A percentile compares a stretch with the other conserved stretches of the same genome.
phyloP scores from a whole-genome alignment of 1,140 invertebrate genomes.

The Aricia agestis region DNA sequence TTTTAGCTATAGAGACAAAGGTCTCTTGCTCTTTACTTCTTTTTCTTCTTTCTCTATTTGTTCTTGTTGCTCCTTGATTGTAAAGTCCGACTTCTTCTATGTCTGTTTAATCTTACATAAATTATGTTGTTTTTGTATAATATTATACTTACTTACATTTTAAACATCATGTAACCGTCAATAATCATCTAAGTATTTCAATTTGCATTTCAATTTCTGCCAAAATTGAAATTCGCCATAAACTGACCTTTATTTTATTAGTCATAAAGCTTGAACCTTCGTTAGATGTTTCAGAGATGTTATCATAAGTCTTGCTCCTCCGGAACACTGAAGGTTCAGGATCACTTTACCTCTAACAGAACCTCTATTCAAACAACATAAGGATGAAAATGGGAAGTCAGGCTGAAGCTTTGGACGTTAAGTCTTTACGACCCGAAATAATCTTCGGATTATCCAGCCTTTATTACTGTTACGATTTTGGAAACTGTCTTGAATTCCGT shows the following conservation, averaged over 20 bases:
- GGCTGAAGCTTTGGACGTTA: neutral
- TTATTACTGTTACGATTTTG: neutral
- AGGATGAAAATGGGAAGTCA: too few species aligned
- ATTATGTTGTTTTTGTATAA: too few species aligned
- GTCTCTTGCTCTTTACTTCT: too few species aligned
- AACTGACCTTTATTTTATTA: neutral
- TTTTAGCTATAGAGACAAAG: too few species aligned
- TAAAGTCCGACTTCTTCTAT: too few species aligned
- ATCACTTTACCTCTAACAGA: too few species aligned
- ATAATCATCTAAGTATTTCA: neutral
- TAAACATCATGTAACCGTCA: too few species aligned
- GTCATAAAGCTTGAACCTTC: neutral
- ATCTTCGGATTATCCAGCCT: slow-evolving; percentile 7
- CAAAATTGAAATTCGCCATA: neutral
- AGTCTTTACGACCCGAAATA: slow-evolving; percentile 2
- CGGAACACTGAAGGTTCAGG: neutral
- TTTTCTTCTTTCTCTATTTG: too few species aligned
- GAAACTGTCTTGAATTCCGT: neutral
- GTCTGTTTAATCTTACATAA: too few species aligned
- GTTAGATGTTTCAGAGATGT: neutral
- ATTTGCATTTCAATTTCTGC: neutral
- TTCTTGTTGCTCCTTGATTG: too few species aligned
- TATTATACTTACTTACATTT: too few species aligned
- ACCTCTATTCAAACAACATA: too few species aligned
- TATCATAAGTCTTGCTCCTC: neutral